Conservation (phyloP, 2,888 invertebrate genomes). For the Ferrisia virgata region DNA sequence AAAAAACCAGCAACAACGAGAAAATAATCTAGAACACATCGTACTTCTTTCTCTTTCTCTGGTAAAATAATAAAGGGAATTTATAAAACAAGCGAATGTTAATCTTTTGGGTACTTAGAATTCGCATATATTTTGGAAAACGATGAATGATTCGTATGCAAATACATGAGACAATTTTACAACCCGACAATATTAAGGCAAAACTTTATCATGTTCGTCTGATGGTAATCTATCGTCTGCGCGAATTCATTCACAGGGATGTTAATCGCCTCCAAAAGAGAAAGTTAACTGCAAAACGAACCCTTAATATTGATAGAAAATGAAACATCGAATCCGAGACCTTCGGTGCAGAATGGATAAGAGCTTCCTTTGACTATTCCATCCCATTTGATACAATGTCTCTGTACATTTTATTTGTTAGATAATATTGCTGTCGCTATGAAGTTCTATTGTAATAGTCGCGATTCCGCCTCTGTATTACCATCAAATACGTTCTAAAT, state of each 20-base stretch:
- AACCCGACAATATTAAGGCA: not conserved
- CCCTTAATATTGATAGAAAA: not conserved
- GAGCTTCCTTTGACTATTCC: slow-evolving; percentile 13
- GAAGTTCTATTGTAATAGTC: not conserved
- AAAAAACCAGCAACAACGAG: slow-evolving; percentile 5
- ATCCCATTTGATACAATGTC: slow-evolving; percentile 35
- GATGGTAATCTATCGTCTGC: slow-evolving; percentile 14
- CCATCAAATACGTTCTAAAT: not conserved
- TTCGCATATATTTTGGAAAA: slow-evolving; percentile 26
- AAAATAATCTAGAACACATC: slow-evolving; percentile 20
- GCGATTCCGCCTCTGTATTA: not conserved
- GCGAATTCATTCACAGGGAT: not conserved
- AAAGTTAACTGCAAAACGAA: slow-evolving; percentile 17
- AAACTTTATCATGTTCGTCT: slow-evolving; percentile 34
- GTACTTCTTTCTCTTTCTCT: too few relatives aligned
- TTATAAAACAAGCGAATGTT: not conserved
- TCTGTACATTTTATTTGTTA: not conserved
- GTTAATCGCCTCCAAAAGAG: slow-evolving; percentile 36
- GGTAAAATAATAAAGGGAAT: slow-evolving; percentile 17
- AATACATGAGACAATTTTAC: slow-evolving; percentile 19
- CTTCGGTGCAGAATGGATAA: not conserved
- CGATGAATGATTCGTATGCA: slow-evolving; percentile 35
- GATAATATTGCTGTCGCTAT: not conserved
- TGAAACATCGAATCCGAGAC: not conserved
- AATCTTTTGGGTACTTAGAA: slow-evolving; percentile 22